Conservation (phyloP, 2,797 vertebrate species). For the Cossypha caffra region DNA sequence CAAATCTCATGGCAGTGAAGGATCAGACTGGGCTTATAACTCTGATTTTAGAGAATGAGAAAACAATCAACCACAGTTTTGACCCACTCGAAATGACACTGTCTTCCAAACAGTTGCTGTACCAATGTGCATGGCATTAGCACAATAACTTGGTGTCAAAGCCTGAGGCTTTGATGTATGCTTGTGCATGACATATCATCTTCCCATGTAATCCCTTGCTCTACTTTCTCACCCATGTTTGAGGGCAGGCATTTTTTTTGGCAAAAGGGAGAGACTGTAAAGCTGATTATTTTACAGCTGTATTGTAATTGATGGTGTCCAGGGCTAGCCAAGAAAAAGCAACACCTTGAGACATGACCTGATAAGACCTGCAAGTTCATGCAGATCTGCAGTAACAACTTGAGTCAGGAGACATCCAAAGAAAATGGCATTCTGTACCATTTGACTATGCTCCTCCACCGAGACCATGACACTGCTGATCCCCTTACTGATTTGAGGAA, state of each 20-base stretch:
- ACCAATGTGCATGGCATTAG: neutral
- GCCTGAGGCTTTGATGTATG: neutral
- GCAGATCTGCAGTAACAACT: neutral
- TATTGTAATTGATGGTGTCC: neutral
- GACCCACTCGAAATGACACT: neutral
- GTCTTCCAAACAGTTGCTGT: neutral
- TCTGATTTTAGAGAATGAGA: neutral
- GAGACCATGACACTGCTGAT: neutral
- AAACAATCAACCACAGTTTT: neutral
- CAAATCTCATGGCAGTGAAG: neutral
- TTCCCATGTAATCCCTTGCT: neutral
- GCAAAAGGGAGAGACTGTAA: neutral
- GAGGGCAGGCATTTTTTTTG: neutral
- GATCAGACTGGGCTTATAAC: neutral
- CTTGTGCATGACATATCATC: neutral
- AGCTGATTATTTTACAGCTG: constrained; percentile 11
- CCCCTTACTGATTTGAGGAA: neutral
- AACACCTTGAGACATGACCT: neutral
- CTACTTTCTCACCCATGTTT: neutral
- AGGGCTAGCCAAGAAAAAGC: neutral
- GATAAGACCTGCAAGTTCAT: neutral
- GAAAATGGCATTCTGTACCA: neutral
- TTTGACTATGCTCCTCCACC: neutral
- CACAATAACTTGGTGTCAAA: neutral
- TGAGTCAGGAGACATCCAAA: neutral